A percentile compares a stretch with the other conserved stretches of the same genome.
phyloP scores from a whole-genome alignment of 1,140 invertebrate species.

The Armadillidium nasatum region DNA sequence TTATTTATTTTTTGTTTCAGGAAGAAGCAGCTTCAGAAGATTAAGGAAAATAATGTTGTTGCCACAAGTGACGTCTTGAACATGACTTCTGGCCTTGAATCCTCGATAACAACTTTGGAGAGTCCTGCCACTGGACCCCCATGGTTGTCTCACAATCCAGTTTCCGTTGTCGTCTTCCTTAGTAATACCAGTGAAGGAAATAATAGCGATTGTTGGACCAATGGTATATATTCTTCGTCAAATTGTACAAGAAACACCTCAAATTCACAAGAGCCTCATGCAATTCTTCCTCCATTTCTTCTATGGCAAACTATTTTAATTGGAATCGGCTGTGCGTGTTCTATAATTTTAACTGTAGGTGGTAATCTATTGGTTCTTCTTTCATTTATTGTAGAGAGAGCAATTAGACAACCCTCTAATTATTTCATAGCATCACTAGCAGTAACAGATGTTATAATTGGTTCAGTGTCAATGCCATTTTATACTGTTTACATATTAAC shows the following conservation, averaged over 20 bases:
- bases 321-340: slow-evolving; percentile 76
- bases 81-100: slow-evolving; percentile 3
- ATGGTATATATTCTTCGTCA: background rate
- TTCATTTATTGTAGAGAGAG: slow-evolving; percentile 91
- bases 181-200: background rate
- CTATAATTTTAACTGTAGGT: slow-evolving; percentile 84
- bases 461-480: slow-evolving; percentile 91
- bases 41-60: background rate
- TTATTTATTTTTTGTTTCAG: background rate
- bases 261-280: no score
- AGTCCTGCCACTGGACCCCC: background rate
- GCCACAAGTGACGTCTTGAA: background rate
- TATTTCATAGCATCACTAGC: slow-evolving; percentile 99
- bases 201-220: background rate
- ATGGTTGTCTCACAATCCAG: background rate
- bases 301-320: slow-evolving; percentile 89
- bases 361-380: slow-evolving; percentile 95
- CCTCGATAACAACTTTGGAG: background rate
- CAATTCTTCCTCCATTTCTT: slow-evolving; percentile 63
- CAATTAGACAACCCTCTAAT: slow-evolving; percentile 96
- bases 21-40: background rate
- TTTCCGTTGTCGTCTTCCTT: background rate
- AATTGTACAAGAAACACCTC: background rate
- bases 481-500: slow-evolving; percentile 93
- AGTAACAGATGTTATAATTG: slow-evolving; percentile 95